A percentile compares a stretch with the other conserved stretches of the same genome.
Evolutionary conservation across 2,797 vertebrate genomes (phyloP).

Genomic region (Selene dorsalis): DNA sequence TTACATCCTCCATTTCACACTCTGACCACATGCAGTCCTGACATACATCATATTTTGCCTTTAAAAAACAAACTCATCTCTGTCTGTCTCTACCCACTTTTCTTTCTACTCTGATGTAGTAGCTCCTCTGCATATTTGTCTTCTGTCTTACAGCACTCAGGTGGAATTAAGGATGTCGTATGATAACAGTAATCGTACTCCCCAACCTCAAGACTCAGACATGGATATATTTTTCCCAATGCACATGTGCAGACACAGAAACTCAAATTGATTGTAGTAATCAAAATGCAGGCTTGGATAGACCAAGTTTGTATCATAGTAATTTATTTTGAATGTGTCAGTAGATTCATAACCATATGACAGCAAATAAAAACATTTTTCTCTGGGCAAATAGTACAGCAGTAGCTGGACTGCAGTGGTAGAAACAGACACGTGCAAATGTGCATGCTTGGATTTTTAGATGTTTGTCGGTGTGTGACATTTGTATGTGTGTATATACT

Average conservation of each 20-base stretch:
- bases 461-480: slow-evolving; percentile 4
- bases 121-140: slow-evolving; percentile 5
- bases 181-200: slow-evolving; percentile 60
- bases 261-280: slow-evolving; percentile 54
- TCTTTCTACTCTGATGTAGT: neutral
- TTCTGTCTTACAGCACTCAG: slow-evolving; percentile 29
- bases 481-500: slow-evolving; percentile 2
- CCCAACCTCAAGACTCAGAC: slow-evolving; percentile 22
- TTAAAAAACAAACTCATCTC: neutral
- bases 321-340: neutral
- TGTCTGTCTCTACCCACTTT: neutral
- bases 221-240: neutral
- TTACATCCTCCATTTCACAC: too few species aligned
- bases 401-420: neutral
- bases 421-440: slow-evolving; percentile 3
- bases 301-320: neutral
- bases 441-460: neutral
- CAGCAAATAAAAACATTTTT: slow-evolving; percentile 12
- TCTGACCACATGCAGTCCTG: too few species aligned
- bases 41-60: too few species aligned
- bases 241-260: slow-evolving; percentile 28
- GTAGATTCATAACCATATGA: neutral
- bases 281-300: slow-evolving; percentile 33
- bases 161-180: slow-evolving; percentile 45
- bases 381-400: neutral